Evolutionary conservation across 2,888 invertebrate genomes (phyloP), one percentile per base, ranked within the genome.

Genomic region (Drosophila infuscata): DNA sequence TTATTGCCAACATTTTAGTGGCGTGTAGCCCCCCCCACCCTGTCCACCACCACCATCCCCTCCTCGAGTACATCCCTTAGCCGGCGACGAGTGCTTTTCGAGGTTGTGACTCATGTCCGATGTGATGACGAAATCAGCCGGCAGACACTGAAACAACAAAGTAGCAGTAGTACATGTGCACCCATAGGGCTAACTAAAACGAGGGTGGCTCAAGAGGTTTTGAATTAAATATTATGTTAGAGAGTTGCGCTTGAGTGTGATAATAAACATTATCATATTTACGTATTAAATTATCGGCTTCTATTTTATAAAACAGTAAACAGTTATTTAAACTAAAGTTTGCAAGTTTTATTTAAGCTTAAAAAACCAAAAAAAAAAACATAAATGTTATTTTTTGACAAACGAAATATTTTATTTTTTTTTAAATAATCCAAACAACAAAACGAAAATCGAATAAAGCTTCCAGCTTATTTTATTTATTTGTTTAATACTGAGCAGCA

Each of bases 1-100:
- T 74, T 85, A 79, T 83, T 79, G 85, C 85, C 79, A 88, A 75
- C 71, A 71, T 74, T 88, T 76, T 81, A 82, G 86, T 75, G 49
- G 49, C 57, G 41, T 61, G 53, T 48, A 5, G 48, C 32, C 69
- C 36, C 49, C 15, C 20, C 57, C 46, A 29, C 69, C 25, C 25
- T 25, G 9, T 25, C 12, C 25, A 12, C 29, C 25, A 25, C 36
- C 56, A 57, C n/a, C 49, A 29, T 25, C 7, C 35, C 3, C 63
- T 17, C 12, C 52, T 35, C 11, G 36, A n/a, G 32, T 35, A 29
- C 35, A 29, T n/a, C 46, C 46, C 33, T 36, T 7, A n/a, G 33
- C 20, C 20, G 33, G 12, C 49, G 32, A n/a, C 35, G 62, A 51
- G 30, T 48, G 51, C 58, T 30, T 49, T 70, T 38, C 41, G 51